Percentiles rank a stretch among this genome's conserved stretches.
phyloP scores from a whole-genome alignment of 2,797 vertebrate genomes.

The Centropyge bicolor region DNA sequence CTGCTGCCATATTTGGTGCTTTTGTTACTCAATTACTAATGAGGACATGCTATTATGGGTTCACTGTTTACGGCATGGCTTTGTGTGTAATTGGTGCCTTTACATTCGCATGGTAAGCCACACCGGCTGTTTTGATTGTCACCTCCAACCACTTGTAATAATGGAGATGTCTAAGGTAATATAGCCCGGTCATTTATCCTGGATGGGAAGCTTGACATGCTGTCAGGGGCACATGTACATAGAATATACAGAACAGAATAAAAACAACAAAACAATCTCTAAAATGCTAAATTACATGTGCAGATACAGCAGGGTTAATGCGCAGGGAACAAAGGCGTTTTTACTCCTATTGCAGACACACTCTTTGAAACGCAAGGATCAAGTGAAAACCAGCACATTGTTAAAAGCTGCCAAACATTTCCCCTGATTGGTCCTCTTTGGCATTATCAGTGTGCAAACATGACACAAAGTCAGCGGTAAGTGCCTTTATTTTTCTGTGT shows the following conservation, averaged over 20 bases:
- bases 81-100: constrained; percentile 63
- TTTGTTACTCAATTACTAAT: constrained; percentile 69
- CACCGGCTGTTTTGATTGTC: constrained; percentile 39
- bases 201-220: background rate
- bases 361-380: constrained; percentile 50
- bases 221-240: background rate
- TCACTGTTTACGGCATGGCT: constrained; percentile 66
- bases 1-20: constrained; percentile 68
- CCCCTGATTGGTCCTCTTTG: constrained; percentile 44
- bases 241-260: background rate
- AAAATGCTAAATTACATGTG: background rate
- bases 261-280: background rate
- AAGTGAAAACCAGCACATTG: constrained; percentile 43
- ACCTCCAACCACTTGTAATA: constrained; percentile 45
- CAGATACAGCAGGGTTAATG: background rate
- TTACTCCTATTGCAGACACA: background rate
- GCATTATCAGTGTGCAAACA: constrained; percentile 61
- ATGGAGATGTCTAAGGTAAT: constrained; percentile 49
- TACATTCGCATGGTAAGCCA: constrained; percentile 57
- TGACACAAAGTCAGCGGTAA: constrained; percentile 41
- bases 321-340: background rate
- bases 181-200: background rate
- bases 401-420: constrained; percentile 45
- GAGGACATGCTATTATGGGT: constrained; percentile 67
- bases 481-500: constrained; percentile 41